Percentiles rank a stretch among this genome's conserved stretches.
phyloP scores from a whole-genome alignment of 2,888 invertebrate species.

The Acanthococcus lagerstroemiae region DNA sequence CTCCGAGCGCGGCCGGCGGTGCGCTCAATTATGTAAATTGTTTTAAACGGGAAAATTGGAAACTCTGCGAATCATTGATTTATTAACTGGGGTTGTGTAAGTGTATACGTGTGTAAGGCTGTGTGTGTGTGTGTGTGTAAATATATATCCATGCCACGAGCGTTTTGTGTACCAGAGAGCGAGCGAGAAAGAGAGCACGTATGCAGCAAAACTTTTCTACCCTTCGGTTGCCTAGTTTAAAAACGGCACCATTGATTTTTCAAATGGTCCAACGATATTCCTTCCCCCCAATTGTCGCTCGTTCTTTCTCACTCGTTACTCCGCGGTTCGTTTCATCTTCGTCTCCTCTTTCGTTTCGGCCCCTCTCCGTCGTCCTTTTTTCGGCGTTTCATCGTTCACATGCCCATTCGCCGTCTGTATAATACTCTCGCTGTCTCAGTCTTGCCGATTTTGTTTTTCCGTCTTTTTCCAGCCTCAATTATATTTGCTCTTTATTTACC shows the following conservation, averaged over 20 bases:
- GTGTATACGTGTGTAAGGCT: background rate
- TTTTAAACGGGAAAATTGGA: conserved; percentile 1
- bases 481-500: no score
- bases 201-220: conserved; percentile 24
- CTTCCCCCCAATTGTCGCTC: conserved; percentile 21
- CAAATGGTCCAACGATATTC: conserved; percentile 35
- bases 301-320: conserved; percentile 7
- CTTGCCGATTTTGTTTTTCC: no score
- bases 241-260: conserved; percentile 40
- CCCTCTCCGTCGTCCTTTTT: no score
- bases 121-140: background rate
- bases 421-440: no score
- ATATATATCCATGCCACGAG: no score
- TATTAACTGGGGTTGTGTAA: conserved; percentile 9
- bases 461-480: no score
- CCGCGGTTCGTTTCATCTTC: conserved; percentile 29
- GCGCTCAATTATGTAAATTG: conserved; percentile 2
- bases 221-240: conserved; percentile 18
- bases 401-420: no score
- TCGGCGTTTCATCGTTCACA: no score
- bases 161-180: background rate
- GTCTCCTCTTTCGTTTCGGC: conserved; percentile 13
- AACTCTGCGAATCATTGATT: conserved; percentile 24
- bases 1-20: no score
- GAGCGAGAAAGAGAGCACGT: conserved; percentile 5